Percentiles rank a stretch among this genome's conserved stretches.
These are phyloP conservation scores for Esox lucius DNA, from an alignment of 2,797 vertebrate genomes.

Conservation along the genomic window DNA sequence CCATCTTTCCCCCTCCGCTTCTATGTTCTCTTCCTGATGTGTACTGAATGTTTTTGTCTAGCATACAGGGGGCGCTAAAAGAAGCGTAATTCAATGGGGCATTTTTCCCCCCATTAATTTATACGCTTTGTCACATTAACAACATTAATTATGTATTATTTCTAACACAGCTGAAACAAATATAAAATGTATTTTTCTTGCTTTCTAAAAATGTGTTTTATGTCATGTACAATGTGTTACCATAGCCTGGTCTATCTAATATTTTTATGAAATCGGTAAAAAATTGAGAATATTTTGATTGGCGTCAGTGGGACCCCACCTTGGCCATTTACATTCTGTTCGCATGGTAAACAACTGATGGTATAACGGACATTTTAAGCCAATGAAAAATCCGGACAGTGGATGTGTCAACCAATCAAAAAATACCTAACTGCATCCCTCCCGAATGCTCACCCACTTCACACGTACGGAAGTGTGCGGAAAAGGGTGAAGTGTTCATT, in stretches of 20 bases:
- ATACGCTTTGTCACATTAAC: no score
- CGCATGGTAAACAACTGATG: neutral
- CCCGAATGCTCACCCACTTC: neutral
- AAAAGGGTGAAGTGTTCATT: constrained; percentile 12
- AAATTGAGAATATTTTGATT: neutral
- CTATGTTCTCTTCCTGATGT: neutral
- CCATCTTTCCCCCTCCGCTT: neutral
- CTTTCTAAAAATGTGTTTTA: neutral
- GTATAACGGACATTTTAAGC: constrained; percentile 61
- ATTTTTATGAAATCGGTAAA: neutral
- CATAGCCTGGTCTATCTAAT: neutral
- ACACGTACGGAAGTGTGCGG: constrained; percentile 13
- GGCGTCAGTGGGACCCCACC: neutral
- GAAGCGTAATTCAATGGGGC: no score
- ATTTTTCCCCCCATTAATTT: no score
- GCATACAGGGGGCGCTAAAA: constrained; percentile 40
- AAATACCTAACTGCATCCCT: constrained; percentile 8
- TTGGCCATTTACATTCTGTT: neutral
- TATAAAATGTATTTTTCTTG: neutral
- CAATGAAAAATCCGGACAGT: constrained; percentile 53
- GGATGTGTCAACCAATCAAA: constrained; percentile 54
- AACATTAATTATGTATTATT: no score
- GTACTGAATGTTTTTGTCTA: neutral
- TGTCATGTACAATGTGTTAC: neutral
- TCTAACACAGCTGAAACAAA: no score